Evolutionary conservation across 1,140 invertebrate species (phyloP).

Genomic region (Antheraea pernyi): DNA sequence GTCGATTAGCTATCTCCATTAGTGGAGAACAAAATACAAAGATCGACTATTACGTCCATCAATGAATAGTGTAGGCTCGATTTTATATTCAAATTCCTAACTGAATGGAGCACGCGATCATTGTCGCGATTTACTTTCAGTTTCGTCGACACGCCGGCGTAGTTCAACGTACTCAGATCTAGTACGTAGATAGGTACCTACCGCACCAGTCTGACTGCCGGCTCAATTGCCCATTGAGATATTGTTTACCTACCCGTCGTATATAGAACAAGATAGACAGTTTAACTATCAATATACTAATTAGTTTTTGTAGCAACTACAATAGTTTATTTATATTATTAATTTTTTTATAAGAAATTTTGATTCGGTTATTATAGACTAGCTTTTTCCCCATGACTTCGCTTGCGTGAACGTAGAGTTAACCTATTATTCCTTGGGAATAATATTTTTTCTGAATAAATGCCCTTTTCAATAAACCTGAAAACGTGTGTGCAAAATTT

Average conservation of each 20-base stretch:
- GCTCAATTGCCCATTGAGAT: background rate
- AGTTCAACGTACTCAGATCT: constrained; percentile 44
- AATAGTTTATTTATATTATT: no score
- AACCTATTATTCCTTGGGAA: no score
- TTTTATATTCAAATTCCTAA: background rate
- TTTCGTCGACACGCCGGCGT: constrained; percentile 33
- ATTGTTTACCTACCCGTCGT: background rate
- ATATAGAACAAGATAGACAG: background rate
- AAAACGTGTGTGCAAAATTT: no score
- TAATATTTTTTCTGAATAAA: no score
- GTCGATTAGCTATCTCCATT: no score
- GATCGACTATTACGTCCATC: background rate
- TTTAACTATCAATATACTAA: background rate
- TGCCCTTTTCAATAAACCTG: no score
- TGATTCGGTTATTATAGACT: no score
- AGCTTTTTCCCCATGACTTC: no score
- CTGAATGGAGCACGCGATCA: constrained; percentile 6
- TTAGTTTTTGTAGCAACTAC: no score
- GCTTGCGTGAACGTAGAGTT: no score
- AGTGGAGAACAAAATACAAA: background rate
- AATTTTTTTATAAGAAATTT: background rate
- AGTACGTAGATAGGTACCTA: constrained; percentile 26
- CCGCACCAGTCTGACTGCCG: background rate
- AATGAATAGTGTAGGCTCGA: background rate
- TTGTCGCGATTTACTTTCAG: constrained; percentile 42